phyloP scores from a whole-genome alignment of 2,888 invertebrate genomes.

The Hermaeophaga mercurialis region DNA sequence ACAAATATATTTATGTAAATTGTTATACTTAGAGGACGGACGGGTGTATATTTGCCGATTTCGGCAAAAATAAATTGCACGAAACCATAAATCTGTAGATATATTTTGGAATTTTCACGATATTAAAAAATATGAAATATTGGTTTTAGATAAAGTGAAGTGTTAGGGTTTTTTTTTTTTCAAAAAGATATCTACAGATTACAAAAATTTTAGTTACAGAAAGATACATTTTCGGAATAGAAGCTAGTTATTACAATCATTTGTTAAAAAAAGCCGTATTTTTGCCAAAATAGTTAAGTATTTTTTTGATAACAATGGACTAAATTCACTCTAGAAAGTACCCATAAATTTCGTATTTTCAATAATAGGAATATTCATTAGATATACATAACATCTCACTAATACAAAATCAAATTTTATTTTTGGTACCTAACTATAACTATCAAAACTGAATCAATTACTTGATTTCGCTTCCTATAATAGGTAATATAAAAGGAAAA shows the following conservation, averaged over 20 bases:
- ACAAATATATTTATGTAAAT: slow-evolving; percentile 18
- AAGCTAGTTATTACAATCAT: neutral
- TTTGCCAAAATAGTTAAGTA: slow-evolving; percentile 49
- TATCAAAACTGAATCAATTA: too few relatives aligned
- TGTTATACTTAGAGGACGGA: slow-evolving; percentile 38
- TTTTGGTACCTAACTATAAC: too few relatives aligned
- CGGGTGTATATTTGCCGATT: slow-evolving; percentile 27
- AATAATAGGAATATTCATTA: too few relatives aligned
- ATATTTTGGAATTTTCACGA: too few relatives aligned
- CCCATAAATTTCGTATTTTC: slow-evolving; percentile 17
- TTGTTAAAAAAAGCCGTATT: slow-evolving; percentile 48
- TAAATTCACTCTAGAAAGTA: slow-evolving; percentile 33
- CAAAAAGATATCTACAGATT: neutral
- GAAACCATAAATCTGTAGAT: slow-evolving; percentile 3
- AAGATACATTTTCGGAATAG: too few relatives aligned
- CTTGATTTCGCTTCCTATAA: too few relatives aligned
- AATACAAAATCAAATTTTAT: too few relatives aligned
- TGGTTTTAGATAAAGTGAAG: too few relatives aligned
- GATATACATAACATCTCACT: too few relatives aligned
- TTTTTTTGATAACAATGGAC: slow-evolving; percentile 39
- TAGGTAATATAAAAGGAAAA: too few relatives aligned
- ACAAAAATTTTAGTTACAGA: neutral
- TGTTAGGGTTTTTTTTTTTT: too few relatives aligned
- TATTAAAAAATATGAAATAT: too few relatives aligned
- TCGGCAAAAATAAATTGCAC: slow-evolving; percentile 18